A percentile compares a stretch with the other conserved stretches of the same genome.
phyloP scores from a whole-genome alignment of 2,113 vertebrate genomes.

The Brachionichthys hirsutus region DNA sequence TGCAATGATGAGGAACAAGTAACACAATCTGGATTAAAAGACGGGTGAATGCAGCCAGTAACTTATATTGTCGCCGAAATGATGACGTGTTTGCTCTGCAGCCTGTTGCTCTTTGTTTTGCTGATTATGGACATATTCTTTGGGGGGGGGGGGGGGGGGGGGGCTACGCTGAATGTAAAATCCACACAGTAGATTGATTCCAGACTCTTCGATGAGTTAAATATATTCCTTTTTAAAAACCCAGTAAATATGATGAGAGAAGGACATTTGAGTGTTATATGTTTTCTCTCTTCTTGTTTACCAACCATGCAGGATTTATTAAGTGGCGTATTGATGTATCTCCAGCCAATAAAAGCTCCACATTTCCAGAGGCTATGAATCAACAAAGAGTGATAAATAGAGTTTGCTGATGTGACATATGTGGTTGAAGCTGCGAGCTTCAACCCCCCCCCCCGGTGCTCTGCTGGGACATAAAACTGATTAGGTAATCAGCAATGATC shows the following conservation, averaged over 20 bases:
- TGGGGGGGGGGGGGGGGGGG: too few species aligned
- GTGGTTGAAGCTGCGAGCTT: constrained; percentile 33
- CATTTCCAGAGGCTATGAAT: constrained; percentile 38
- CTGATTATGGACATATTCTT: constrained; percentile 30
- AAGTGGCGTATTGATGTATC: too few species aligned
- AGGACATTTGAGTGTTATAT: not conserved
- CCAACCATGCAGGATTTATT: too few species aligned
- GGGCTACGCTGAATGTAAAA: not conserved
- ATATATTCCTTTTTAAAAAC: constrained; percentile 6
- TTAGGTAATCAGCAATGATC: constrained; percentile 43
- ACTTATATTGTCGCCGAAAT: not conserved
- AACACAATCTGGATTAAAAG: too few species aligned
- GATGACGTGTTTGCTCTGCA: not conserved
- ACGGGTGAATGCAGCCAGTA: not conserved
- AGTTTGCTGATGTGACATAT: constrained; percentile 52
- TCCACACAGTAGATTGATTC: not conserved
- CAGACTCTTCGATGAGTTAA: not conserved
- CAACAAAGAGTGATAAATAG: constrained; percentile 53
- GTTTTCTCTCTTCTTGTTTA: not conserved
- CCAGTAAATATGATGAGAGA: not conserved
- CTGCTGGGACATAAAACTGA: constrained; percentile 51
- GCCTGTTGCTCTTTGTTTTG: not conserved
- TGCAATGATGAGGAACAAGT: not conserved
- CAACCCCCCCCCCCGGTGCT: constrained; percentile 42
- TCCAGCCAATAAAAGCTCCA: not conserved